These are phyloP conservation scores for Hippocampus zosterae DNA, from an alignment of 2,113 vertebrate species.

Conservation along the genomic window DNA sequence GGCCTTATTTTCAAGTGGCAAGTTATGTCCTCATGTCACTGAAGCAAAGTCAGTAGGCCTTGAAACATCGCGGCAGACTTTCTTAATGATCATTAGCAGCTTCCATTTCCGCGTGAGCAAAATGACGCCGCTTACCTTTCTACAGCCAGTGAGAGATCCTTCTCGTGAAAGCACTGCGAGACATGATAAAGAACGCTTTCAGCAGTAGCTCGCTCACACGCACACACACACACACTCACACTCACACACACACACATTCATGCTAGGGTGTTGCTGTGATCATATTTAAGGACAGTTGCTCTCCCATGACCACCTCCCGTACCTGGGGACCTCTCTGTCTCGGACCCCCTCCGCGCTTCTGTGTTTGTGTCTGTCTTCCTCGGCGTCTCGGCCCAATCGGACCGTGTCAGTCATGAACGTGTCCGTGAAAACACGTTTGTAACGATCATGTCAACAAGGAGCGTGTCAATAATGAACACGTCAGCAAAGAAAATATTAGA, in stretches of 20 bases:
- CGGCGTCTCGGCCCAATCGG: conserved; percentile 6
- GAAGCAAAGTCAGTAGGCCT: neutral
- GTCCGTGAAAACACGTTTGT: neutral
- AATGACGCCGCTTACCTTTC: neutral
- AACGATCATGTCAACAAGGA: too few species aligned
- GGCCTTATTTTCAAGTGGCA: neutral
- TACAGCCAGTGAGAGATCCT: neutral
- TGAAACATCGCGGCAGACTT: neutral
- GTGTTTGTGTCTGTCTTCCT: conserved; percentile 23
- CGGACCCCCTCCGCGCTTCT: neutral
- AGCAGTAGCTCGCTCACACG: neutral
- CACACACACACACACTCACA: too few species aligned
- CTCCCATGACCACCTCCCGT: conserved; percentile 65
- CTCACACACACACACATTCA: too few species aligned
- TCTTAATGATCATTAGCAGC: neutral
- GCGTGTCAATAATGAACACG: neutral
- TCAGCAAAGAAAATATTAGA: neutral
- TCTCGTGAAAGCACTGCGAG: neutral
- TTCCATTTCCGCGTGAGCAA: neutral
- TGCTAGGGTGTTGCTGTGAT: conserved; percentile 46
- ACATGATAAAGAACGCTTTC: neutral
- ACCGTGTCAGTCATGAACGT: neutral
- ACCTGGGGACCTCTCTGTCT: conserved; percentile 47
- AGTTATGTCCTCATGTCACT: neutral
- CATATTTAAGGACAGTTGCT: conserved; percentile 60